Percentiles rank a stretch among this genome's conserved stretches.
phyloP scores from a whole-genome alignment of 2,797 vertebrate genomes.

The Diplodus sargus region DNA sequence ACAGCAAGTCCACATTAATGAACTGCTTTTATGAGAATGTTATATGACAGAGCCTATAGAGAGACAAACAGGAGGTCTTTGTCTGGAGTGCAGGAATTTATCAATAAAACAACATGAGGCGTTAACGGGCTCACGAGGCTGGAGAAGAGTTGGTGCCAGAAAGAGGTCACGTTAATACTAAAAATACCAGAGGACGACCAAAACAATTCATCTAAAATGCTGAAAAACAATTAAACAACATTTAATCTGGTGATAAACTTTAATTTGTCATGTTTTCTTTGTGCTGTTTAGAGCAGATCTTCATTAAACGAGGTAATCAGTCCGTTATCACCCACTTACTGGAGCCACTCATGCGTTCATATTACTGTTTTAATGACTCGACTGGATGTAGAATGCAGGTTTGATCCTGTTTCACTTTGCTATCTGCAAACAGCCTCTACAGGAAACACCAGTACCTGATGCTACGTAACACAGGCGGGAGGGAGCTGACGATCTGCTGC shows the following conservation, averaged over 20 bases:
- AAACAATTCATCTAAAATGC: too few relatives aligned
- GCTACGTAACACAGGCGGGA: too few relatives aligned
- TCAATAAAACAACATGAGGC: slow-evolving; percentile 32
- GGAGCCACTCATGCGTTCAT: neutral
- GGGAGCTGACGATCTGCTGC: too few relatives aligned
- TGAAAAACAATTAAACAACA: neutral
- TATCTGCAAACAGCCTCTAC: too few relatives aligned
- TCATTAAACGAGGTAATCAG: neutral
- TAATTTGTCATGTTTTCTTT: neutral
- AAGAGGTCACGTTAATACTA: neutral
- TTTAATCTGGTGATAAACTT: neutral
- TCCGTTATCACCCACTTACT: too few relatives aligned
- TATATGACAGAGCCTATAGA: slow-evolving; percentile 29
- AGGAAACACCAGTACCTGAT: too few relatives aligned
- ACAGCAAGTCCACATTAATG: slow-evolving; percentile 65
- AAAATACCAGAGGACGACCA: neutral
- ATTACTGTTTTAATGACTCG: neutral
- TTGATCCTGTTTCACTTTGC: too few relatives aligned
- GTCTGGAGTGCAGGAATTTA: slow-evolving; percentile 37
- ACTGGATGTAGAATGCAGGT: too few relatives aligned
- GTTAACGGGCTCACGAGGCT: slow-evolving; percentile 6
- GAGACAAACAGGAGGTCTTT: slow-evolving; percentile 24
- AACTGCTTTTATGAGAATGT: slow-evolving; percentile 58
- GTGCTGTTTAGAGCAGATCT: neutral
- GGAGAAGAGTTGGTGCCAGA: neutral